These are phyloP conservation scores for Drosophila asahinai DNA, from an alignment of 1,140 invertebrate genomes.

Conservation along the genomic window DNA sequence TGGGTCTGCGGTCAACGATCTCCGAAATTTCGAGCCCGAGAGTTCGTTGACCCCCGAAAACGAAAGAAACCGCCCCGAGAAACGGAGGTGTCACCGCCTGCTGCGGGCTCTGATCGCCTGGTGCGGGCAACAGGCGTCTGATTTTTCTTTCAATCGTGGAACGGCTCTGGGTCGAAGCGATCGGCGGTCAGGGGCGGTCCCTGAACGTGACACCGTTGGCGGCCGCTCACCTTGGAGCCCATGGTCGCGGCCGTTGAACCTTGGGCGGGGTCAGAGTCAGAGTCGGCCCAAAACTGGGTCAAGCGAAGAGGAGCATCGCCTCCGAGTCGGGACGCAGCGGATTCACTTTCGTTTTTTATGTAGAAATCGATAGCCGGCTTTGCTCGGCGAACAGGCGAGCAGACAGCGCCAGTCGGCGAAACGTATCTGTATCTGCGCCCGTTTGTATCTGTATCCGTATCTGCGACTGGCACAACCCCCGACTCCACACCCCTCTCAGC, in stretches of 20 bases:
- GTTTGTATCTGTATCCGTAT: conserved; percentile 33
- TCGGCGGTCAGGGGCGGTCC: conserved; percentile 67
- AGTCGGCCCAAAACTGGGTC: conserved; percentile 64
- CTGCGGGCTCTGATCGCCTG: conserved; percentile 45
- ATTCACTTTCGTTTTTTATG: conserved; percentile 83
- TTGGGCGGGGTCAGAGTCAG: conserved; percentile 30
- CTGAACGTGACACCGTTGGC: conserved; percentile 72
- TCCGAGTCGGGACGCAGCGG: background rate
- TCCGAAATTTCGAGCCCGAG: conserved; percentile 48
- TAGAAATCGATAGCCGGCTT: conserved; percentile 81
- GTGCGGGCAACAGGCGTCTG: conserved; percentile 62
- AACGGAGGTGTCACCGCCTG: background rate
- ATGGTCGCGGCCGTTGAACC: conserved; percentile 58
- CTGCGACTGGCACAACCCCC: conserved; percentile 1
- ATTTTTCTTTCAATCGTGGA: conserved; percentile 75
- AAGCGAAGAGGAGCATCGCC: conserved; percentile 29
- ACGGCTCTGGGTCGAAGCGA: conserved; percentile 12
- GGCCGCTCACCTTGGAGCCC: conserved; percentile 49
- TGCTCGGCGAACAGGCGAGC: conserved; percentile 69
- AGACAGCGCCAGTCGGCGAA: conserved; percentile 36
- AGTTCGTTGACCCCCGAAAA: conserved; percentile 67
- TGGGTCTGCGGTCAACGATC: conserved; percentile 59
- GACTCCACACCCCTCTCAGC: background rate
- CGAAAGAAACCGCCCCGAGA: conserved; percentile 28
- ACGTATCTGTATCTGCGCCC: conserved; percentile 23